Conservation (phyloP, 2,113 vertebrate species). For the Channa argus region DNA sequence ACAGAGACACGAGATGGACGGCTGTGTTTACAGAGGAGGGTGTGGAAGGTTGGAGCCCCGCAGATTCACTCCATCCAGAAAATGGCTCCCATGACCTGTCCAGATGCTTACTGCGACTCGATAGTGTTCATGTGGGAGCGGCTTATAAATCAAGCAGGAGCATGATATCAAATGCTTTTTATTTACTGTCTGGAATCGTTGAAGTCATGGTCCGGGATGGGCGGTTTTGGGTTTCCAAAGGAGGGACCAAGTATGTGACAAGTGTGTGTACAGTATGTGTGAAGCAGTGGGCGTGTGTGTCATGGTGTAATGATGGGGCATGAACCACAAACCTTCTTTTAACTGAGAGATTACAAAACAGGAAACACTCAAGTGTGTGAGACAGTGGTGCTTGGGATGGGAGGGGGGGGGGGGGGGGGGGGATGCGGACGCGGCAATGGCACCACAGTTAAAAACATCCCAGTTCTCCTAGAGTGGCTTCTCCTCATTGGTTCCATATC, state of each 20-base stretch:
- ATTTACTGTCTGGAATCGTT: conserved; percentile 41
- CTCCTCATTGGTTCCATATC: no score
- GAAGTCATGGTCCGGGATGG: conserved; percentile 37
- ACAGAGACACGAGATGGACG: conserved; percentile 73
- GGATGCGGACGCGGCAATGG: conserved; percentile 2
- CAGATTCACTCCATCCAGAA: conserved; percentile 54
- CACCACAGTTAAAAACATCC: no score
- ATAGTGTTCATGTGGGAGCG: conserved; percentile 64
- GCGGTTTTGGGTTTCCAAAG: conserved; percentile 26
- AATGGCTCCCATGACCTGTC: conserved; percentile 60
- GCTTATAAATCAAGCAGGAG: conserved; percentile 62
- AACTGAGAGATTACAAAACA: conserved; percentile 5
- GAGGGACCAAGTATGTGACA: conserved; percentile 11
- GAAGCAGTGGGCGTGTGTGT: conserved; percentile 17
- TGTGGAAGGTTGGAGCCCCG: conserved; percentile 56
- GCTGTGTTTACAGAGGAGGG: conserved; percentile 74
- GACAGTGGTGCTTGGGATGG: conserved; percentile 13
- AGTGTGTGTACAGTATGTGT: conserved; percentile 12
- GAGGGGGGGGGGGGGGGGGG: background rate
- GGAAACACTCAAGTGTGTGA: conserved; percentile 28
- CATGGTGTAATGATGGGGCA: conserved; percentile 11
- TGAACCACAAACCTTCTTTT: no score
- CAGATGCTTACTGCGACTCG: conserved; percentile 66
- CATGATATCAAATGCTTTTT: conserved; percentile 65
- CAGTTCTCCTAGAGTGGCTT: no score